These are phyloP conservation scores for Dryocosmus kuriphilus DNA, from an alignment of 2,888 invertebrate species.

Conservation along the genomic window DNA sequence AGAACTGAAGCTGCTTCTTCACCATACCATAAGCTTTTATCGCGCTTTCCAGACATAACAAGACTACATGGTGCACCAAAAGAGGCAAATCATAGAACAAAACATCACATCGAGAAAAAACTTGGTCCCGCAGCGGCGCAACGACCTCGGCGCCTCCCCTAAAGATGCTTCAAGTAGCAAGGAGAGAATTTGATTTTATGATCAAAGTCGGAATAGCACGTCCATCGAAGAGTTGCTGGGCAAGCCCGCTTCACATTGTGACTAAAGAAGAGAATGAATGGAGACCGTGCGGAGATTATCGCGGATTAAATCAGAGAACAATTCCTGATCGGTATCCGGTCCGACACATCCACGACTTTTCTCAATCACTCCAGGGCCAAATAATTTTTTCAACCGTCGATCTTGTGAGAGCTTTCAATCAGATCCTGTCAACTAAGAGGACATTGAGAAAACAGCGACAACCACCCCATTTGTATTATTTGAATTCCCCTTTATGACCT, in stretches of 20 bases:
- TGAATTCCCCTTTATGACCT: too few relatives aligned
- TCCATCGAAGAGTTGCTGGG: conserved; percentile 73
- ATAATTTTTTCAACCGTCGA: conserved; percentile 61
- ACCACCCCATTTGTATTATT: conserved; percentile 64
- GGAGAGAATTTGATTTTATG: conserved; percentile 15
- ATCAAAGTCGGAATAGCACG: conserved; percentile 57
- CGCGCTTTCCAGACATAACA: conserved; percentile 46
- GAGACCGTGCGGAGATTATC: conserved; percentile 51
- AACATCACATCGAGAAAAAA: conserved; percentile 55
- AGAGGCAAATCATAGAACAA: conserved; percentile 49
- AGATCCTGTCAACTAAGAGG: conserved; percentile 62
- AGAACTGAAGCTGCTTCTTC: not conserved
- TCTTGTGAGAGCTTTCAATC: conserved; percentile 62
- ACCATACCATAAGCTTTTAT: conserved; percentile 43
- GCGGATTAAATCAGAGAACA: conserved; percentile 57
- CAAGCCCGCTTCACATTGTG: conserved; percentile 71
- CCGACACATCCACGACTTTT: conserved; percentile 64
- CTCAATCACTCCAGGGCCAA: conserved; percentile 54
- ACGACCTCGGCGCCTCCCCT: conserved; percentile 12
- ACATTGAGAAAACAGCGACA: conserved; percentile 66
- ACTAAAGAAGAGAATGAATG: not conserved
- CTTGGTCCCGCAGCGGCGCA: conserved; percentile 13
- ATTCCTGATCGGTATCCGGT: conserved; percentile 67
- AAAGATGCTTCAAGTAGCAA: conserved; percentile 6
- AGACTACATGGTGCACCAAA: conserved; percentile 41